Evolutionary conservation across 2,797 vertebrate species (phyloP).

Genomic region (Coracias cyanogaster): DNA sequence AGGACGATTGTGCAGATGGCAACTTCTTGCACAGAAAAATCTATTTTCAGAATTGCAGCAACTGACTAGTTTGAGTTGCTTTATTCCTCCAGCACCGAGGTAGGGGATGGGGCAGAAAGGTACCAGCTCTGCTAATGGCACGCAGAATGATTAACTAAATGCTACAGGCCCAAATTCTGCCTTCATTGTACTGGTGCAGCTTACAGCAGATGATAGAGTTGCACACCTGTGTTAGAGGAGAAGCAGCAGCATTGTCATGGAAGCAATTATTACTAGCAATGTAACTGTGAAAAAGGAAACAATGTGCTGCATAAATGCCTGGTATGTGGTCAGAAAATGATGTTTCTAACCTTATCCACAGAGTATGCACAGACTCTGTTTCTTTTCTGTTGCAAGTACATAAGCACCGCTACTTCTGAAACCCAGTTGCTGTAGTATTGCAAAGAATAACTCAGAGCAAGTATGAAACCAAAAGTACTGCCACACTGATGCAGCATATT

Average conservation of each 20-base stretch:
- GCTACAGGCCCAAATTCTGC: not conserved
- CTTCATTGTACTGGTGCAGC: not conserved
- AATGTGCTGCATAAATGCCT: not conserved
- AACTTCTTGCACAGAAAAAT: not conserved
- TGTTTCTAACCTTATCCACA: not conserved
- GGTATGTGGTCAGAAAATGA: not conserved
- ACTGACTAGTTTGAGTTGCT: not conserved
- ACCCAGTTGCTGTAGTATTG: not conserved
- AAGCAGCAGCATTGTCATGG: not conserved
- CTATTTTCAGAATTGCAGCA: not conserved
- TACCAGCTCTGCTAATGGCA: not conserved
- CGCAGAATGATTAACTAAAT: not conserved
- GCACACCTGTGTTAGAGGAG: not conserved
- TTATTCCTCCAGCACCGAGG: not conserved
- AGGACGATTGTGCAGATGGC: not conserved
- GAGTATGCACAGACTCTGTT: not conserved
- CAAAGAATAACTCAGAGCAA: not conserved
- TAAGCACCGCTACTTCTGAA: not conserved
- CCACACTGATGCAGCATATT: not conserved
- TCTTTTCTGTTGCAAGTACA: fast-evolving
- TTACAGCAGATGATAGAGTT: not conserved
- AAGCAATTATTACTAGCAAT: not conserved
- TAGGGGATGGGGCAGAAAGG: not conserved
- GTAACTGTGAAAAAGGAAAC: constrained; percentile 10
- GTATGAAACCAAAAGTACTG: constrained; percentile 23